Base-by-base conservation (phyloP, 2,888 invertebrate genomes). In the Myathropa florea region DNA sequence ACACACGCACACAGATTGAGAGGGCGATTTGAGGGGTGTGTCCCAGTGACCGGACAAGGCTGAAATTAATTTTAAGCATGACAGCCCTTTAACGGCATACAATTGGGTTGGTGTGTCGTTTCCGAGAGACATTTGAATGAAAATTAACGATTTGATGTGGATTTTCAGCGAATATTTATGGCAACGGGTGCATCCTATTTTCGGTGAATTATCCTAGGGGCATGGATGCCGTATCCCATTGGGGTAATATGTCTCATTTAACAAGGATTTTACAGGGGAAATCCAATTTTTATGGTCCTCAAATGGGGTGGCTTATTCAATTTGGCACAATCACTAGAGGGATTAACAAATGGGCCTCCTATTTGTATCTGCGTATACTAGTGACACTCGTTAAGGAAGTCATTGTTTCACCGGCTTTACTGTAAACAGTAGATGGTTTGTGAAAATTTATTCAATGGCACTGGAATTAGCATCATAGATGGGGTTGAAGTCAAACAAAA, bases 121-220 rank as follows among this genome's bases (percentile, higher is more conserved):
- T 72, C 77, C 61, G 67, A 23, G 26, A 46, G 72, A 63, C 72
- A 77, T 67, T 82, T 82, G 59, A 76, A 82, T 70, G 64, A 53
- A 71, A 82, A 81, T 81, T 71, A 76, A 82, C 76, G 59, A 63
- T 76, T 76, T 82, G 82, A 70, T 76, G 82, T 76, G 76, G 80
- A 82, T 76, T 82, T 76, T 46, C 53, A 21, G 36, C 0, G 9
- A 46, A 46, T 70, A 76, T 82, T 76, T 71, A 82, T 82, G 10
- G 18, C 64, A 12, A 7, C 18, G 68, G 12, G 26, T 33, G 21
- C 26, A 67, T 28, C 36, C 61, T 33, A 60, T 61, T 65, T 18
- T 7, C 4, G 4, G 30, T 55, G 59, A 72, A 80, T 67, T 80
- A 79, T 79, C 71, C 65, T 10, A 33, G 12, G 59, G 18, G 28